Evolutionary conservation across 2,888 invertebrate genomes (phyloP).

Genomic region (Caenorhabditis sulstoni): DNA sequence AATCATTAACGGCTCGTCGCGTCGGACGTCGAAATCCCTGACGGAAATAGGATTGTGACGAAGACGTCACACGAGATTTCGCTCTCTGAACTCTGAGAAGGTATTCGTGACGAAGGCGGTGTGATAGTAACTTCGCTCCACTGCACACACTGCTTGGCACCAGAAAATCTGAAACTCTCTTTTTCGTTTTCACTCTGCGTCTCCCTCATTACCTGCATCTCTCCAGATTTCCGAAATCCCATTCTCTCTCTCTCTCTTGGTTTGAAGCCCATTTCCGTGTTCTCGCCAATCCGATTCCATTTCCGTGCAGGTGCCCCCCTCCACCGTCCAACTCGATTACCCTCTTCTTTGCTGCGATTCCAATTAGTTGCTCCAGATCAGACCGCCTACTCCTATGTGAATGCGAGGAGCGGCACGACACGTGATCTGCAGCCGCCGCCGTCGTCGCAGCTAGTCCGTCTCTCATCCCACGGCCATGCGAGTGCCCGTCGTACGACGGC

Average conservation of each 20-base stretch:
- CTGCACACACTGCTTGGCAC: too few species aligned
- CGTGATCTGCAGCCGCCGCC: conserved; percentile 47
- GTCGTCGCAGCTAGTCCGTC: conserved; percentile 40
- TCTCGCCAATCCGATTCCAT: conserved; percentile 11
- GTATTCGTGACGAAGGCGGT: too few species aligned
- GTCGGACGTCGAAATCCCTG: not conserved
- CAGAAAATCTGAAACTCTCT: too few species aligned
- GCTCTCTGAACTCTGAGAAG: not conserved
- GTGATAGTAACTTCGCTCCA: too few species aligned
- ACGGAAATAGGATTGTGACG: not conserved
- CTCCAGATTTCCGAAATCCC: not conserved
- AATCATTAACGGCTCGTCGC: conserved; percentile 23
- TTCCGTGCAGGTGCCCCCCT: conserved; percentile 25
- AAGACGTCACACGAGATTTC: not conserved
- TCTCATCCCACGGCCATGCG: conserved; percentile 25
- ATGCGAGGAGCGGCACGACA: conserved; percentile 45
- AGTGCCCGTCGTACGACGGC: conserved; percentile 43
- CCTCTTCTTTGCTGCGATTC: conserved; percentile 22
- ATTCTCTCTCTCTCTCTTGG: too few species aligned
- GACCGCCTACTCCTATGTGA: conserved; percentile 60
- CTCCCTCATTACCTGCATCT: not conserved
- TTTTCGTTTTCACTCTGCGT: not conserved
- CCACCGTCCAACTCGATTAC: conserved; percentile 29
- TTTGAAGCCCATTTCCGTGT: conserved; percentile 2
- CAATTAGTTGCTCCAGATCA: conserved; percentile 52